Base-by-base conservation (phyloP, 2,113 vertebrate species). In the Macheiramphus alcinus region DNA sequence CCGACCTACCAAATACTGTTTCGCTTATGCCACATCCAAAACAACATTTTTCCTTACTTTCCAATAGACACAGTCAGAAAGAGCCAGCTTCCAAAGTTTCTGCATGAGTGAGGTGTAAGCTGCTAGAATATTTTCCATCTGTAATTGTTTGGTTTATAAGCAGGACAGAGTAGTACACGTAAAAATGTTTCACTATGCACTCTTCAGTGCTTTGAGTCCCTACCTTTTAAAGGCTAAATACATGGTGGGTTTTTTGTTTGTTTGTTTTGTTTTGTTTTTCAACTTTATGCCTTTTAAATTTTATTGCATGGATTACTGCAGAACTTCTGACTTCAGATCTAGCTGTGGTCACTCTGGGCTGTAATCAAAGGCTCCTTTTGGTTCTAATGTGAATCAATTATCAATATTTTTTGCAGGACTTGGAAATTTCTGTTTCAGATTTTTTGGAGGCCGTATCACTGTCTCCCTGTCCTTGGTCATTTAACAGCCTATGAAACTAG, bases 121-220 rank as follows among this genome's bases (percentile, higher is more conserved):
- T 90, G 56, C 73, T 61, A 36, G 31, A 72, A 34, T 18, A 58
- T 20, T 96, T 91, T 94, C 80, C 87, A 65, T 79, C 73, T 52
- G 18, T 81, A 68, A 85, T 87, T 75, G 52, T 55, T 75, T 36
- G 71, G 34, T 78, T 79, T 94, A 47, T 47, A 53, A 87, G 66
- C 61, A 94, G 78, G 78, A 63, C 78, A 75, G 38, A 59, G 74
- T 34, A 84, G 42, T 7, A 10, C 1, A 5, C 68, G 80, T 40
- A 48, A 90, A 82, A 92, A 86, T 78, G 75, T 65, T 67, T 67
- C 70, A 11, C 48, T 29, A 23, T 3, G 9, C 27, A 19, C 38
- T 58, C 40, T 34, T 13, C 34, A 66, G 36, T 48, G 47, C 80
- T 86, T 67, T 27, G 61, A 78, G 21, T 42, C 36, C 13, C 25